Evolutionary conservation across 2,888 invertebrate genomes (phyloP), one percentile per base, ranked within the genome.

Genomic region (Andrena marginata): DNA sequence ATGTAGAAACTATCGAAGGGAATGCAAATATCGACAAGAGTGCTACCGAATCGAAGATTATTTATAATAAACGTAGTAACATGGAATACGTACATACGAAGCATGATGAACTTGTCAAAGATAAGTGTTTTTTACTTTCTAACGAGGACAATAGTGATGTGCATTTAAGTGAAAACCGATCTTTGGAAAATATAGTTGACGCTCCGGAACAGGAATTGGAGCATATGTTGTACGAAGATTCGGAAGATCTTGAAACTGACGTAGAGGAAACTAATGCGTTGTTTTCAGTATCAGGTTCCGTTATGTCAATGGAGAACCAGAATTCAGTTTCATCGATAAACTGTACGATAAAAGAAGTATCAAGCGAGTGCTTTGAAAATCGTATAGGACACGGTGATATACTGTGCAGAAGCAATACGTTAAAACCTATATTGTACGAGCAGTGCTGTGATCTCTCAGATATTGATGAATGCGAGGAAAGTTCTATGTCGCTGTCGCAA

Each of bases 381-480:
- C 80, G 29, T 64, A 31, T 73, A 59, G 63, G 68, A 67, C 71
- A 68, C 62, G 63, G 67, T 74, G 70, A 85, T 48, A 54, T 51
- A n/a, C 60, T 31, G 29, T 62, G 59, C 56, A 80, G 76, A 67
- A 56, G 76, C 71, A 56, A 68, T 69, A 85, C 87, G 62, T 63
- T 84, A 29, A 82, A 86, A 70, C 80, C 90, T 71, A 85, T 88
- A 70, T 82, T 90, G 60, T 91, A 90, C 56, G 91, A 92, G 80
- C 89, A 91, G 73, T 90, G 90, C 86, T 92, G 90, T 88, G 88
- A 91, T 89, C 88, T 90, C 62, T 74, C 90, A 60, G 89, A 86
- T 63, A 73, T 78, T 33, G 62, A 77, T n/a, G 62, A 84, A 63
- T 79, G 68, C 60, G 82, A 87, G 33, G 64, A 79, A 80, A 69